Conservation (phyloP, 1,140 invertebrate genomes). For the Drosophila eugracilis region DNA sequence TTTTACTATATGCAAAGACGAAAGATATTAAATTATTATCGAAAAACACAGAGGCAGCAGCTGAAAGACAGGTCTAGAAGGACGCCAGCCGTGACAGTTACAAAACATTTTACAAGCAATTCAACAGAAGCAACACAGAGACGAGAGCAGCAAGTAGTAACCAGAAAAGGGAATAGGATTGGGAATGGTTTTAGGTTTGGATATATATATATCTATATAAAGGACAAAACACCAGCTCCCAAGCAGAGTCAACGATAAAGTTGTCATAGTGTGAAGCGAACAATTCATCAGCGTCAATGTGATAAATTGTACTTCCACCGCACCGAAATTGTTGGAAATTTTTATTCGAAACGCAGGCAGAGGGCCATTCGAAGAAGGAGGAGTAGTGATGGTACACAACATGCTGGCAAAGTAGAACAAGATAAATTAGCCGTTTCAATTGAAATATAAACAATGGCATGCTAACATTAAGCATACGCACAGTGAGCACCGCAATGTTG, state of each 20-base stretch:
- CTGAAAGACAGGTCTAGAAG: conserved; percentile 25
- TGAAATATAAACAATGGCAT: conserved; percentile 72
- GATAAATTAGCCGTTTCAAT: conserved; percentile 72
- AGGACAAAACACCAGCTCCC: conserved; percentile 2
- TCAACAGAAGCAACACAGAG: conserved; percentile 59
- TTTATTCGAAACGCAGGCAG: conserved; percentile 45
- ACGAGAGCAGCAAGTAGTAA: conserved; percentile 41
- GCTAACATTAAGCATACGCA: conserved; percentile 57
- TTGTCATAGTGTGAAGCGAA: conserved; percentile 79
- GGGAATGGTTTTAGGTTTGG: too few species aligned
- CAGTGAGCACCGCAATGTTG: background rate
- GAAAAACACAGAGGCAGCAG: conserved; percentile 23
- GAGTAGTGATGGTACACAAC: conserved; percentile 26
- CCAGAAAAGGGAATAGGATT: background rate
- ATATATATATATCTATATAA: too few species aligned
- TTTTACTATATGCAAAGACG: conserved; percentile 55
- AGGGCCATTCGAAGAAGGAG: background rate
- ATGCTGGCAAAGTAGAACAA: conserved; percentile 68
- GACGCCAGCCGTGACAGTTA: conserved; percentile 66
- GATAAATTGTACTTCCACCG: conserved; percentile 75
- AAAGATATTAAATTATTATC: conserved; percentile 73
- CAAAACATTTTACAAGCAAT: conserved; percentile 81
- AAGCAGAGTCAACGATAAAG: conserved; percentile 67
- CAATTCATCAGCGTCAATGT: conserved; percentile 82
- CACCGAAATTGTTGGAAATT: conserved; percentile 70